A percentile compares a stretch with the other conserved stretches of the same genome.
phyloP scores from a whole-genome alignment of 2,888 invertebrate species.

The Drosophila dives region DNA sequence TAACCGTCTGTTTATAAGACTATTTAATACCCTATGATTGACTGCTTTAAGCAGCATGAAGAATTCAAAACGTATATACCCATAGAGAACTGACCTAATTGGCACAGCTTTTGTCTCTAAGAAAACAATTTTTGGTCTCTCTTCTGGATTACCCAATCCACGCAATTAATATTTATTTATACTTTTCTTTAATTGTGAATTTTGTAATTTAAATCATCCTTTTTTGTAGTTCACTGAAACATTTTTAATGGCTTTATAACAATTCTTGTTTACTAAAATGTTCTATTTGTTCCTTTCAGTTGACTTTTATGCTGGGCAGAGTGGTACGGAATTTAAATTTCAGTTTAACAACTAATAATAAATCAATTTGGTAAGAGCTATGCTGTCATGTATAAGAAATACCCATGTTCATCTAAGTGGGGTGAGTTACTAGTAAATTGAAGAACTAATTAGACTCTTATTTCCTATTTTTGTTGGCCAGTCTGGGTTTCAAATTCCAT shows the following conservation, averaged over 20 bases:
- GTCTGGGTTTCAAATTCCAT: slow-evolving; percentile 19
- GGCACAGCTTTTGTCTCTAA: background rate
- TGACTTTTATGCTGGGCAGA: background rate
- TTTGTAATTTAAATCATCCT: background rate
- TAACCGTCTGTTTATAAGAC: background rate
- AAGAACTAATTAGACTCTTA: slow-evolving; percentile 14
- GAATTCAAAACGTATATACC: background rate
- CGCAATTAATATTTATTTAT: background rate
- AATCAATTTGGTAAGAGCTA: background rate
- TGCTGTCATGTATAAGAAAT: background rate
- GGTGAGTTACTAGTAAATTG: background rate
- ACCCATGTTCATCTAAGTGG: background rate
- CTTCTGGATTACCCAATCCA: background rate
- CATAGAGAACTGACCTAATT: background rate
- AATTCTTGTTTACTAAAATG: background rate
- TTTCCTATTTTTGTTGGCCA: background rate
- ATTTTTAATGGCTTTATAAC: background rate
- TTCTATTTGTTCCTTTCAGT: background rate
- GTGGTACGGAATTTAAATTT: background rate
- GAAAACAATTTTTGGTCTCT: background rate
- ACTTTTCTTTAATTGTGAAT: background rate
- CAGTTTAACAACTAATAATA: background rate
- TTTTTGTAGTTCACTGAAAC: background rate
- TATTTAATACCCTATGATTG: slow-evolving; percentile 11
- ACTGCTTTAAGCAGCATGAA: background rate